Evolutionary conservation across 2,888 invertebrate species (phyloP), one percentile per base, ranked within the genome.

Genomic region (Diadromus collaris): DNA sequence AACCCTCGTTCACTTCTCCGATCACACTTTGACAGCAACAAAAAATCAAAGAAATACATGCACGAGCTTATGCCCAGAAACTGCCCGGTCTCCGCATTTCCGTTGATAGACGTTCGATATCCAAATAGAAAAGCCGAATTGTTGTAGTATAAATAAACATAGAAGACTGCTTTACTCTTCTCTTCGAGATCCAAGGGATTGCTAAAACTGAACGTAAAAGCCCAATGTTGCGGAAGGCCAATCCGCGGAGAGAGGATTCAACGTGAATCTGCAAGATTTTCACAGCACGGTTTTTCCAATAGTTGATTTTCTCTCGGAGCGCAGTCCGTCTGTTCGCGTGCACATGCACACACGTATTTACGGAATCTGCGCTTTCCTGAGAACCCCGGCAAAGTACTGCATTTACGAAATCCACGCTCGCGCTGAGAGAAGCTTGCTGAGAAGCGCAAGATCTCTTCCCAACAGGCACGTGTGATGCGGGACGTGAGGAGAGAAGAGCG

Each of bases 381-480:
- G 56, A n/a, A 41, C 65, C 78, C 81, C 82, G 83, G 83, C 82
- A 80, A 84, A 82, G 83, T 76, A 83, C 81, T 80, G 83, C 83
- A 86, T 85, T 86, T 86, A 83, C 84, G 79, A 84, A 85, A 86
- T 85, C 82, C 83, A 81, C 34, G 60, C 58, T 46, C 58, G 29
- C 34, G 32, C 46, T 24, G 6, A 21, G 60, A 58, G 32, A 16
- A 69, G 72, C 63, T 67, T 78, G 79, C 80, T 81, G 81, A 69
- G 83, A 82, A 71, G 71, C 70, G 76, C 76, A 78, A 84, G 82
- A 86, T 83, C 54, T 27, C 46, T 19, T 46, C 82, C 77, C 74
- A 61, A 68, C 80, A 73, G 74, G 80, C 79, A 46, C 46, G 60
- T 60, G 58, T 16, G 64, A n/a, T 16, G 41, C 13, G 21, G 46